Percentiles rank a stretch among this genome's conserved stretches.
Conservation (phyloP, 2,113 vertebrate genomes). For the Suncus etruscus region DNA sequence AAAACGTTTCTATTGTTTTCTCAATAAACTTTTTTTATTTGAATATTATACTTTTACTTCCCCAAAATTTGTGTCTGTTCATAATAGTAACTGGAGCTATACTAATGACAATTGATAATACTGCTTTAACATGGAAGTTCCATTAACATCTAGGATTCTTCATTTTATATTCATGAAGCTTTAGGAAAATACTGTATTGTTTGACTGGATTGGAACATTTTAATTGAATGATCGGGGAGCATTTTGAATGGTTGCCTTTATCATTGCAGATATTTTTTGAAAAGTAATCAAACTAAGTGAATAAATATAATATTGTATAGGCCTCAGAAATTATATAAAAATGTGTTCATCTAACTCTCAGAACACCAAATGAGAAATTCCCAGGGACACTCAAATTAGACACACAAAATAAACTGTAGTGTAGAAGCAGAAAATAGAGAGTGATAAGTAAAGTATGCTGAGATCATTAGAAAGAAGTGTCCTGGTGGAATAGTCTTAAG, state of each 20-base stretch:
- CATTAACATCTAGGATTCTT: not conserved
- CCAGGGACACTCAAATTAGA: not conserved
- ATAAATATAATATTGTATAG: not conserved
- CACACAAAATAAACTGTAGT: not conserved
- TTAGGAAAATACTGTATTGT: not conserved
- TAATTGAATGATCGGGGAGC: not conserved
- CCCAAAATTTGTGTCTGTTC: not conserved
- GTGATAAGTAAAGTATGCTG: not conserved
- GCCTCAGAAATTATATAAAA: not conserved
- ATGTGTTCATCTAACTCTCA: not conserved
- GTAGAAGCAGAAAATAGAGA: not conserved
- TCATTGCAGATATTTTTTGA: slow-evolving; percentile 9
- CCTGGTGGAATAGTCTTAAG: not conserved
- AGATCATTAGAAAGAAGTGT: not conserved
- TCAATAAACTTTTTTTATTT: not conserved
- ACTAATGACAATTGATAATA: not conserved
- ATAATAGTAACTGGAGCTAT: no score
- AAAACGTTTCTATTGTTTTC: not conserved
- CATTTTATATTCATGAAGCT: not conserved
- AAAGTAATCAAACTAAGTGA: not conserved
- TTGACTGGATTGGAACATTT: not conserved
- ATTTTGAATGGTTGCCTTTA: not conserved
- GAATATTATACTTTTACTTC: not conserved
- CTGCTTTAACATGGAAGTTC: not conserved
- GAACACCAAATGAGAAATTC: not conserved